phyloP scores from a whole-genome alignment of 2,888 invertebrate genomes.

The Elysia crispata region DNA sequence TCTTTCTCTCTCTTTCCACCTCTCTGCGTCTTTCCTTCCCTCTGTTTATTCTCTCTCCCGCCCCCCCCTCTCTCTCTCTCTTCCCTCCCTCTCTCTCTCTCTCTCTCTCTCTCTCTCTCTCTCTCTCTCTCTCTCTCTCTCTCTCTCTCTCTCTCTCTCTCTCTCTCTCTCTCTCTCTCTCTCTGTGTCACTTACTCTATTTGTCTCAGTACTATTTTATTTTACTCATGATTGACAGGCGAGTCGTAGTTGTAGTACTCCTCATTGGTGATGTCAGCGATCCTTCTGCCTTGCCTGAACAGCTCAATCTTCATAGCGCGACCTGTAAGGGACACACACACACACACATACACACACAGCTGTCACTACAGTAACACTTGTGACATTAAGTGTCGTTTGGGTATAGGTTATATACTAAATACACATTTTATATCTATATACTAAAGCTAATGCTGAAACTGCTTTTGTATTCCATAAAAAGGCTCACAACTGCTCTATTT shows the following conservation, averaged over 20 bases:
- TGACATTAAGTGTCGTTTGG: no score
- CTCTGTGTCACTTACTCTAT: neutral
- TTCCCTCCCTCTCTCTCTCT: neutral
- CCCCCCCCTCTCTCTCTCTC: no score
- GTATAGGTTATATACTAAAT: no score
- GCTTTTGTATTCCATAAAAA: no score
- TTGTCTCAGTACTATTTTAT: neutral
- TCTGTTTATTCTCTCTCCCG: neutral
- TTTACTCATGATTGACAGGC: constrained; percentile 45
- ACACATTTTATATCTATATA: no score
- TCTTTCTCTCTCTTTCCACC: constrained; percentile 10
- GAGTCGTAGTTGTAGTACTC: constrained; percentile 57
- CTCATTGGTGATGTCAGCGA: constrained; percentile 57
- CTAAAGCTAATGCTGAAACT: no score
- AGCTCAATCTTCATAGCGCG: constrained; percentile 24
- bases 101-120: neutral
- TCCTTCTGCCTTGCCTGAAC: constrained; percentile 40
- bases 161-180: constrained; percentile 15
- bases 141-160: constrained; percentile 1
- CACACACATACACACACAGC: no score
- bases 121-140: neutral
- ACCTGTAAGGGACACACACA: no score
- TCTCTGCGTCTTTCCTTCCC: constrained; percentile 1
- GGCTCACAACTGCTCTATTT: no score
- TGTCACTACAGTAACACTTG: no score